Conservation (phyloP, 2,888 invertebrate species). For the Amblyjoppa proteus region DNA sequence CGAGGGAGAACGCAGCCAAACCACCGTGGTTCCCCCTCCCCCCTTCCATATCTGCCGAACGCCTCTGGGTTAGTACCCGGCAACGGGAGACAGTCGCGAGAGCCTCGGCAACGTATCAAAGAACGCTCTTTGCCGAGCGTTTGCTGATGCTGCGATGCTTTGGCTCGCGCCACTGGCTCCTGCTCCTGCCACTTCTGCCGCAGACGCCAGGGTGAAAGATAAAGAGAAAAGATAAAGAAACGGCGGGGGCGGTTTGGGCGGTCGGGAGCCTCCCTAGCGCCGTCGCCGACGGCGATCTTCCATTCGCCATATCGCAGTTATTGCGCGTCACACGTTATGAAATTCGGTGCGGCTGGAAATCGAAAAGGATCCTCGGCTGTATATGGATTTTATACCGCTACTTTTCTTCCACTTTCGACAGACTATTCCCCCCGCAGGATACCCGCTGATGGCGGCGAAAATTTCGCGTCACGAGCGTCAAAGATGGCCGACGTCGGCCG, state of each 20-base stretch:
- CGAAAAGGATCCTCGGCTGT: constrained; percentile 64
- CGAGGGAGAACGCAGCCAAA: constrained; percentile 61
- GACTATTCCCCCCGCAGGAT: not conserved
- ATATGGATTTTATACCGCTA: constrained; percentile 57
- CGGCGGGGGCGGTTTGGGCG: constrained; percentile 33
- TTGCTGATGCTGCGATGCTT: constrained; percentile 71
- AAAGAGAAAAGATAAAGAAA: constrained; percentile 56
- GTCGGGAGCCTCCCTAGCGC: constrained; percentile 10
- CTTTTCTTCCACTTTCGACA: constrained; percentile 39
- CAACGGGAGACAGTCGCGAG: constrained; percentile 66
- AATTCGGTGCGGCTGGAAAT: constrained; percentile 70
- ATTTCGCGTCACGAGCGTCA: constrained; percentile 55
- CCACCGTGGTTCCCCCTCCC: not conserved
- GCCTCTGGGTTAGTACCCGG: constrained; percentile 64
- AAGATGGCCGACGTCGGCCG: constrained; percentile 38
- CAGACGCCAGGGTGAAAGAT: constrained; percentile 35
- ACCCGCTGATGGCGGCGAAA: constrained; percentile 63
- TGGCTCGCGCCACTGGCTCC: constrained; percentile 48
- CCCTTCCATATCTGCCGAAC: constrained; percentile 34
- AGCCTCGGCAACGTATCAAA: constrained; percentile 74
- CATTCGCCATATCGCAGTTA: constrained; percentile 70
- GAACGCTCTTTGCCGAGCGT: constrained; percentile 74
- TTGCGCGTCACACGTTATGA: constrained; percentile 74
- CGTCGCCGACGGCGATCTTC: constrained; percentile 64
- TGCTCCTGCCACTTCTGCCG: constrained; percentile 1